Percentiles rank a stretch among this genome's conserved stretches.
Evolutionary conservation across 2,797 vertebrate species (phyloP).

Genomic region (Oreochromis mossambicus): DNA sequence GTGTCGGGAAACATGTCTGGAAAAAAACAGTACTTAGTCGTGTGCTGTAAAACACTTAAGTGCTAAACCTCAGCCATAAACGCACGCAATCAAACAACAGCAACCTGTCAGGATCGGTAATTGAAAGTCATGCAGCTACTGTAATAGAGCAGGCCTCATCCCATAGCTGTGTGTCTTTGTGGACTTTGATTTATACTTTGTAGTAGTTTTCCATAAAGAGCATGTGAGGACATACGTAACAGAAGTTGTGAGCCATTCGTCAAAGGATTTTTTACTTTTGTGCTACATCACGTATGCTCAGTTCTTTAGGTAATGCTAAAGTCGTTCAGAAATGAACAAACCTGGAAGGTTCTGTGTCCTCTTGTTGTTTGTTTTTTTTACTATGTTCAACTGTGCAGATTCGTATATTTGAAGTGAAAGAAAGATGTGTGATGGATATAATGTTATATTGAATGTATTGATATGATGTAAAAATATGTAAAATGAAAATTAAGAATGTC

Average conservation of each 20-base stretch:
- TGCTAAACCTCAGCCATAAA: constrained; percentile 31
- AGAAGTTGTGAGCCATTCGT: background rate
- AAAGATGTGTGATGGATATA: background rate
- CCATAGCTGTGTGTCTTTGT: background rate
- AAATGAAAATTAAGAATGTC: background rate
- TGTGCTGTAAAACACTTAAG: constrained; percentile 9
- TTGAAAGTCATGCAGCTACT: background rate
- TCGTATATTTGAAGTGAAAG: background rate
- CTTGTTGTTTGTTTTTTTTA: background rate
- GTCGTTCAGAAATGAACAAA: background rate
- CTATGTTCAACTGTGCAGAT: background rate
- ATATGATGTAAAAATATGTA: background rate
- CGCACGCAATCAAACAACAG: background rate
- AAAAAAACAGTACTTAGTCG: background rate
- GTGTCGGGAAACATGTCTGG: background rate
- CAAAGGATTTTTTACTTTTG: background rate
- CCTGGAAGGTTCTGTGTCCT: background rate
- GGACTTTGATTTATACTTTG: constrained; percentile 47
- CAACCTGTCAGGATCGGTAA: constrained; percentile 4
- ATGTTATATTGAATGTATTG: background rate
- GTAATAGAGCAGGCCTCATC: background rate
- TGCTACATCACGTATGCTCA: background rate
- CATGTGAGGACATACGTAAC: background rate
- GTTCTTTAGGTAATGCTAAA: background rate
- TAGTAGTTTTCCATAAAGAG: constrained; percentile 35